phyloP scores from a whole-genome alignment of 1,140 invertebrate species.

The Pteromalus puparum region DNA sequence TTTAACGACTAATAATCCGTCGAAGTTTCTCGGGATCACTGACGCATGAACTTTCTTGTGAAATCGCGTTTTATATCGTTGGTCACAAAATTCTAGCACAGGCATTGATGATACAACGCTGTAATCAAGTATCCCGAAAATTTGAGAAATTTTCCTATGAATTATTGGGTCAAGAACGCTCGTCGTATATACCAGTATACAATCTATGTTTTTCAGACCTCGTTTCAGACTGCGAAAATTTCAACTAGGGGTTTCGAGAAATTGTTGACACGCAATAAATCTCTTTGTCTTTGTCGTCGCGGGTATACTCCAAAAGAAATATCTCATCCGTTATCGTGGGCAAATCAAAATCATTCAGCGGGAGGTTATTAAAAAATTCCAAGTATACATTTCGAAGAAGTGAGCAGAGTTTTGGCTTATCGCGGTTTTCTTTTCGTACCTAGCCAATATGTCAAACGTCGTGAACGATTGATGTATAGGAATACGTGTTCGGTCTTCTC shows the following conservation, averaged over 20 bases:
- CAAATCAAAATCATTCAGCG: neutral
- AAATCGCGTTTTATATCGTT: neutral
- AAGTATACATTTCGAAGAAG: neutral
- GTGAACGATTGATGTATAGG: neutral
- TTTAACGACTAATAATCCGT: neutral
- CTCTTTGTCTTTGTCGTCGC: neutral
- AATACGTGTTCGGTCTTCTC: too few relatives aligned
- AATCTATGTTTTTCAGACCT: too few relatives aligned
- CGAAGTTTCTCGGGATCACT: neutral
- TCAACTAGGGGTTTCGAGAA: too few relatives aligned
- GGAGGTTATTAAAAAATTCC: neutral
- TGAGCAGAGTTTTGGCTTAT: neutral
- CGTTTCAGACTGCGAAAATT: too few relatives aligned
- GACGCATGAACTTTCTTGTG: conserved; percentile 21
- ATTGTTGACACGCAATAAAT: neutral
- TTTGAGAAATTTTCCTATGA: neutral
- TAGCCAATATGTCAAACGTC: neutral
- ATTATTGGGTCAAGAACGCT: too few relatives aligned
- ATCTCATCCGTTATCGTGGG: neutral
- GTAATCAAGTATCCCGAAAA: neutral
- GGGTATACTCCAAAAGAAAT: neutral
- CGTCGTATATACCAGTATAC: too few relatives aligned
- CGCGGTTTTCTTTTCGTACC: neutral
- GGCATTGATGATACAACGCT: neutral
- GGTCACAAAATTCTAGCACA: neutral